Evolutionary conservation across 2,113 vertebrate genomes (phyloP).

Genomic region (Pithys albifrons): DNA sequence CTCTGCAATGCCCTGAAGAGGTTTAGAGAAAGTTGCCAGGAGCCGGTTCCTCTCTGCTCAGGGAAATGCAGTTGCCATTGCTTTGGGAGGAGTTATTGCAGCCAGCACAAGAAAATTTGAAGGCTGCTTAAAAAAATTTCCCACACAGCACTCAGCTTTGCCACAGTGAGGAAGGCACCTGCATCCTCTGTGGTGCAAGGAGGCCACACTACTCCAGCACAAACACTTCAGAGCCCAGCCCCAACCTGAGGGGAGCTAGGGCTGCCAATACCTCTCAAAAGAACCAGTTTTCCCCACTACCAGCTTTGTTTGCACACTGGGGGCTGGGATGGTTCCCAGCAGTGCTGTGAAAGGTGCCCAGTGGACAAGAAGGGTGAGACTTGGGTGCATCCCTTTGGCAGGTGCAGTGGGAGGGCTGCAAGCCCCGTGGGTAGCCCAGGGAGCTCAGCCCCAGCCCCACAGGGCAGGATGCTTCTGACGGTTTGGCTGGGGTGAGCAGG

Average conservation of each 20-base stretch:
- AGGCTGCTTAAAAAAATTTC: neutral
- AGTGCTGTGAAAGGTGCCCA: neutral
- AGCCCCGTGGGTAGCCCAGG: neutral
- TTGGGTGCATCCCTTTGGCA: neutral
- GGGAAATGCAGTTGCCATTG: neutral
- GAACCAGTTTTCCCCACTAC: neutral
- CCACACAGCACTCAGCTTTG: neutral
- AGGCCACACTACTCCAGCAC: neutral
- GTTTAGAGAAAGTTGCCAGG: neutral
- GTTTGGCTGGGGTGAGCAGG: neutral
- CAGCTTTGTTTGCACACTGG: neutral
- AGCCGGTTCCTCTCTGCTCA: neutral
- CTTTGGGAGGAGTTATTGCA: neutral
- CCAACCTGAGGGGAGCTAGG: neutral
- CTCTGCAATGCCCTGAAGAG: neutral
- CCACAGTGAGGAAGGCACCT: rapidly evolving
- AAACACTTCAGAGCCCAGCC: neutral
- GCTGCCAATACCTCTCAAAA: neutral
- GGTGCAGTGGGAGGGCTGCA: neutral
- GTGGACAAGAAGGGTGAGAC: rapidly evolving
- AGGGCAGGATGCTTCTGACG: neutral
- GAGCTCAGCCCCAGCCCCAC: neutral
- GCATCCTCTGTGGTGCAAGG: neutral
- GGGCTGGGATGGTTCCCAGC: rapidly evolving
- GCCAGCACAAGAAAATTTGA: neutral